phyloP scores from a whole-genome alignment of 2,888 invertebrate genomes.

The Rotaria macrura region DNA sequence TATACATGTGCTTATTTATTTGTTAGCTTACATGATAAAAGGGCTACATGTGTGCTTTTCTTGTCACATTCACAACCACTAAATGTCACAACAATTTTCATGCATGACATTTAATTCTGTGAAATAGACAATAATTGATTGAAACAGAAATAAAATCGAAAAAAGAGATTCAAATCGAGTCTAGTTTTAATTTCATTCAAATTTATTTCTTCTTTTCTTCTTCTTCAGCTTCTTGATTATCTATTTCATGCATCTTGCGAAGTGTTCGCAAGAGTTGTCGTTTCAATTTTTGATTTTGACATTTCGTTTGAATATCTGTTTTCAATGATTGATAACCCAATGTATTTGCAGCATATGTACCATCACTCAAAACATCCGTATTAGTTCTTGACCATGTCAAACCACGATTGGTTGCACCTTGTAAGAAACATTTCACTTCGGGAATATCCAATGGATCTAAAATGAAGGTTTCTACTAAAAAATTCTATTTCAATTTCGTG shows the following conservation, averaged over 20 bases:
- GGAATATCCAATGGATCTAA: neutral
- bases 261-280: neutral
- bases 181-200: neutral
- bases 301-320: neutral
- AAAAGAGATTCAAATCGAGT: neutral
- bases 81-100: no score
- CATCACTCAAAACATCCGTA: neutral
- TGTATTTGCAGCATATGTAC: neutral
- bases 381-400: neutral
- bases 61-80: neutral
- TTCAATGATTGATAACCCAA: neutral
- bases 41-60: no score
- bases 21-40: no score
- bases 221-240: neutral
- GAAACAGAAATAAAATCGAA: no score
- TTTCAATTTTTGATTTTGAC: neutral
- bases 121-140: no score
- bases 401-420: neutral
- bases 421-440: neutral
- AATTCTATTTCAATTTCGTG: neutral
- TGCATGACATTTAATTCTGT: no score
- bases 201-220: neutral
- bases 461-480: neutral
- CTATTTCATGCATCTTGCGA: neutral
- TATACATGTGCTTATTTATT: no score